phyloP scores from a whole-genome alignment of 2,113 vertebrate genomes.

The Stigmatopora argus region DNA sequence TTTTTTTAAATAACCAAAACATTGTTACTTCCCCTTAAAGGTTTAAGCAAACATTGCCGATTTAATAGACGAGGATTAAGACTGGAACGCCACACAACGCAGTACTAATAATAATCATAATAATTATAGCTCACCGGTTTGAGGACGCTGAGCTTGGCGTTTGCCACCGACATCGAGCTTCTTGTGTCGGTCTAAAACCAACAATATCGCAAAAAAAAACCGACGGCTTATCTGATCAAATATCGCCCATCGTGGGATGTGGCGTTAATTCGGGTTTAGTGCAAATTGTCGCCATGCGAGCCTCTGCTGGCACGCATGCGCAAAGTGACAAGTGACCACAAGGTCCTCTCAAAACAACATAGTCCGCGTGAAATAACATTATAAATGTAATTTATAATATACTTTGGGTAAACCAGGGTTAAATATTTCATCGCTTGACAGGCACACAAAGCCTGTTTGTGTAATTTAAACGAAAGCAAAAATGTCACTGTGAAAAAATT shows the following conservation, averaged over 20 bases:
- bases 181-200: slow-evolving; percentile 11
- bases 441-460: not conserved
- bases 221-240: not conserved
- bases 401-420: not conserved
- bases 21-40: too few species aligned
- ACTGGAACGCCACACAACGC: not conserved
- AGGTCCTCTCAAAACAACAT: not conserved
- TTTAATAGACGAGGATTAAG: not conserved
- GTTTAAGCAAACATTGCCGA: not conserved
- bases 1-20: too few species aligned
- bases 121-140: slow-evolving; percentile 65
- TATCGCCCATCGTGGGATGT: not conserved
- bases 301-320: not conserved
- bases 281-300: not conserved
- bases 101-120: not conserved
- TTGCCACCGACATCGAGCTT: slow-evolving; percentile 69
- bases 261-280: too few species aligned
- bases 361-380: not conserved
- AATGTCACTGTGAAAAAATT: too few species aligned
- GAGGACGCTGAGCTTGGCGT: slow-evolving; percentile 69
- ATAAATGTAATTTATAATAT: not conserved
- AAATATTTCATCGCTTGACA: too few species aligned
- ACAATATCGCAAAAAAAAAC: not conserved
- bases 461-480: not conserved
- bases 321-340: not conserved